Evolutionary conservation across 1,140 invertebrate species (phyloP).

Genomic region (Euura lappo): DNA sequence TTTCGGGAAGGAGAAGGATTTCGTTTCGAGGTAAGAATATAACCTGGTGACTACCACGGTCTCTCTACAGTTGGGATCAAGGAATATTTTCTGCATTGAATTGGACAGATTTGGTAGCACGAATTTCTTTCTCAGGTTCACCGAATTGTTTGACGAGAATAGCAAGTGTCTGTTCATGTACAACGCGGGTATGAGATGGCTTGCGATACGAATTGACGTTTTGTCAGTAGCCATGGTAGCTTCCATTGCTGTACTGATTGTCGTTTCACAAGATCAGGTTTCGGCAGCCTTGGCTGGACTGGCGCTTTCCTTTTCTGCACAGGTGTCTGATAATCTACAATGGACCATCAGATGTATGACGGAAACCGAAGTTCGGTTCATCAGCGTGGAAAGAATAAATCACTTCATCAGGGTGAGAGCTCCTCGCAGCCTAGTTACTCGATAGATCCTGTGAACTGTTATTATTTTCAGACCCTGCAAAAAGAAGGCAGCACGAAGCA

Average conservation of each 20-base stretch:
- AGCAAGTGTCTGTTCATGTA: constrained; percentile 64
- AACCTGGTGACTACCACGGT: background rate
- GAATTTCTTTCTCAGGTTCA: constrained; percentile 57
- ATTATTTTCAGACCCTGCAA: constrained; percentile 29
- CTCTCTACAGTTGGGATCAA: too few relatives aligned
- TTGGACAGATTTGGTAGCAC: too few relatives aligned
- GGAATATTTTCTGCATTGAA: too few relatives aligned
- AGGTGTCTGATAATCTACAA: constrained; percentile 71
- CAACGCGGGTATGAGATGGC: constrained; percentile 70
- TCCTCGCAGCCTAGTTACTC: constrained; percentile 14
- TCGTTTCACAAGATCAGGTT: constrained; percentile 63
- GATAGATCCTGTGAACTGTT: background rate
- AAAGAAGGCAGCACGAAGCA: constrained; percentile 31
- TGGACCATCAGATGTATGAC: constrained; percentile 70
- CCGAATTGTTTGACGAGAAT: constrained; percentile 64
- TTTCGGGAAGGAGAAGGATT: constrained; percentile 64
- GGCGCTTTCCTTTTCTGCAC: constrained; percentile 70
- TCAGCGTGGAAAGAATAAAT: constrained; percentile 56
- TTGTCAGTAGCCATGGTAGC: constrained; percentile 62
- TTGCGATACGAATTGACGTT: constrained; percentile 70
- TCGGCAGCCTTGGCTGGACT: constrained; percentile 71
- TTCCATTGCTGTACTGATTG: constrained; percentile 63
- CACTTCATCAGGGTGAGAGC: constrained; percentile 47
- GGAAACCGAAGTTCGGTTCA: constrained; percentile 72
- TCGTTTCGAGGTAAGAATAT: constrained; percentile 56